Evolutionary conservation across 2,888 invertebrate genomes (phyloP), one percentile per base, ranked within the genome.

Genomic region (Maniola hyperantus): DNA sequence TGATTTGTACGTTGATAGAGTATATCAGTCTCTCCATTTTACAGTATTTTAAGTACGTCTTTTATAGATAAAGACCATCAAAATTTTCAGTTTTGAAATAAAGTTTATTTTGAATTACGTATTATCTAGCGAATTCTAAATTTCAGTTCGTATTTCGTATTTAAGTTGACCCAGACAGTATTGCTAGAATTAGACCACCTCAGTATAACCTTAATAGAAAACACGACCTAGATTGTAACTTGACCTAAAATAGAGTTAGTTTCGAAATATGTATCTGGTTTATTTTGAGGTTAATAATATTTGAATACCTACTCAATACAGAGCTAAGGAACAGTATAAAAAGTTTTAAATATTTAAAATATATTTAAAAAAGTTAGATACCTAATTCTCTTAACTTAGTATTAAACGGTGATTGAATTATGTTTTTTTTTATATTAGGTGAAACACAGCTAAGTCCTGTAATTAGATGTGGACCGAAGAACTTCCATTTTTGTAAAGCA

Each of bases 401-500:
- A 2, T 26, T 26, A 26, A 26, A 26, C 26, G 26, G 1, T 26
- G 26, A 26, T 26, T 26, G n/a, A n/a, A n/a, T n/a, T n/a, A n/a
- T n/a, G n/a, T n/a, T 36, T 55, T 8, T 50, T 59, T 64, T 61
- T 20, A 53, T 53, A 44, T 44, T n/a, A 93, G 93, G 91, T 73
- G 91, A 92, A 76, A 97, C 97, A 5, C 95, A 97, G 78, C 93
- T 98, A 67, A 97, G 97, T 80, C 97, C 97, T 4, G 95, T 98
- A 64, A 94, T 98, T 67, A 94, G 96, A 76, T 96, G 96, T 82
- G 96, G 97, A 0, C 97, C 97, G 33, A 93, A 95, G 55, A 95
- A 94, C 73, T 94, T 95, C 69, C 93, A 94, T 75, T 95, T 98
- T 82, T 94, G 95, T 76, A 98, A 98, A 85, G 97, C 97, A 33